Evolutionary conservation across 2,888 invertebrate species (phyloP).

Genomic region (Heteropelma amictum): DNA sequence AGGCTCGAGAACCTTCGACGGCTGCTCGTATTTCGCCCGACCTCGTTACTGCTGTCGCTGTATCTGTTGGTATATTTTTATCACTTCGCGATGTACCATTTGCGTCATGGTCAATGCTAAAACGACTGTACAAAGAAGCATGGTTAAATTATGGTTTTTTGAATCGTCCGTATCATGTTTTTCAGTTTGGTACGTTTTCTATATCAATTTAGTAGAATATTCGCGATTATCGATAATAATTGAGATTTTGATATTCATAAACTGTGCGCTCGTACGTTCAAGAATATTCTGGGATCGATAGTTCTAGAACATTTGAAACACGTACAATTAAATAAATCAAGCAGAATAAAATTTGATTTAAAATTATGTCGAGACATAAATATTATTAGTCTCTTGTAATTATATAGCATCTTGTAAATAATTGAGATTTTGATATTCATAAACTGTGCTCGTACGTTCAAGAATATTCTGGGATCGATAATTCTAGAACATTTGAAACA

Average conservation of each 20-base stretch:
- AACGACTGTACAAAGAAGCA: background rate
- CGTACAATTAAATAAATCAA: no score
- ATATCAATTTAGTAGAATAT: background rate
- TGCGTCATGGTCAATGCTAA: conserved; percentile 3
- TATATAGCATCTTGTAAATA: no score
- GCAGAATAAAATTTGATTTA: no score
- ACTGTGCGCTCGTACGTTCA: background rate
- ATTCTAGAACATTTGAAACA: no score
- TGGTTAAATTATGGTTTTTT: background rate
- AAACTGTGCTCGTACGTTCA: no score
- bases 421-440: no score
- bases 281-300: background rate
- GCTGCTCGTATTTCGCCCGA: background rate
- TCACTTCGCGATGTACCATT: background rate
- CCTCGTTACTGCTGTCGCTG: conserved; percentile 13
- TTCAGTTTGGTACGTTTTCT: background rate
- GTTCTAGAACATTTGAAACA: background rate
- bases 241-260: background rate
- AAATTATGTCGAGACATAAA: no score
- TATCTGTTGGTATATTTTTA: conserved; percentile 27
- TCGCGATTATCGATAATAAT: background rate
- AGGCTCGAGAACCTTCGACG: conserved; percentile 25
- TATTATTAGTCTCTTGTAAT: no score
- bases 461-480: no score
- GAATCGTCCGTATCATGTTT: background rate